These are phyloP conservation scores for Pollenia labialis DNA, from an alignment of 2,888 invertebrate species.

Conservation along the genomic window DNA sequence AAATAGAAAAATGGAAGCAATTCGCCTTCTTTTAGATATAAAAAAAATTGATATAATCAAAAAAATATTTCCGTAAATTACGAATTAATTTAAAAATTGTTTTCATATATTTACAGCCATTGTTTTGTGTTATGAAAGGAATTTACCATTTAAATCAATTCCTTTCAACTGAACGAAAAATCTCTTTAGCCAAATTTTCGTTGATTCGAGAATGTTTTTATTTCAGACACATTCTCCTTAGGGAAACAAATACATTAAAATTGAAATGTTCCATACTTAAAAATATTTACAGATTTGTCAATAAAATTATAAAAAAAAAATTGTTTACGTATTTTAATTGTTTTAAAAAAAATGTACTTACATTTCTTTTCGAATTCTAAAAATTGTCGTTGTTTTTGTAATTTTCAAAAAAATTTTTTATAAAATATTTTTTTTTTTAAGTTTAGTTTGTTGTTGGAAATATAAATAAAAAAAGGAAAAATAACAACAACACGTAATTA, in stretches of 20 bases:
- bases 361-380: conserved; percentile 75
- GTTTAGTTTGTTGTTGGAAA: conserved; percentile 67
- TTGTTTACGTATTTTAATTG: conserved; percentile 34
- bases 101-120: conserved; percentile 64
- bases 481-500: conserved; percentile 75
- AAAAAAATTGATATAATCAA: too few species aligned
- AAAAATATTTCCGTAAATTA: too few species aligned
- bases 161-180: background rate
- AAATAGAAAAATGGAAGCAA: too few species aligned
- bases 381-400: conserved; percentile 61
- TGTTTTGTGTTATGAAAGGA: conserved; percentile 36
- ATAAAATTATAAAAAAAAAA: conserved; percentile 35
- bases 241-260: conserved; percentile 53
- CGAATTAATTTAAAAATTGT: too few species aligned
- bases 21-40: too few species aligned
- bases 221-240: background rate
- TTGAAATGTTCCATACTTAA: conserved; percentile 58
- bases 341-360: conserved; percentile 74
- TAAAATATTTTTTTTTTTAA: conserved; percentile 26
- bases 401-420: conserved; percentile 1
- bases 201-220: background rate
- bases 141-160: background rate
- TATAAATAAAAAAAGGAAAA: conserved; percentile 71
- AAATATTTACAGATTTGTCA: conserved; percentile 25
- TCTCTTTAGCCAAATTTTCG: background rate